Conservation (phyloP, 1,140 invertebrate genomes). For the Choristoneura fumiferana region DNA sequence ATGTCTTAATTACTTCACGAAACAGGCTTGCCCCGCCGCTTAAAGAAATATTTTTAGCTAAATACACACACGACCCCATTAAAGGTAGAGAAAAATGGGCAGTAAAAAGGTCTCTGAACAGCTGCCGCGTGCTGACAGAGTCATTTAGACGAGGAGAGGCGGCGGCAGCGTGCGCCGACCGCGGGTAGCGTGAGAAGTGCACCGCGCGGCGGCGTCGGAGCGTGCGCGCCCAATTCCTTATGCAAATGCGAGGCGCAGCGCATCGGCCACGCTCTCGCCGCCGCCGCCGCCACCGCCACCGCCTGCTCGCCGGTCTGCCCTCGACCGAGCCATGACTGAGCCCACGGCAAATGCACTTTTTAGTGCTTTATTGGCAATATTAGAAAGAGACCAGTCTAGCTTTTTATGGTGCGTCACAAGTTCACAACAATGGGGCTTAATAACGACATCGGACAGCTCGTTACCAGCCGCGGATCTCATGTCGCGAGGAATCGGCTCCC, state of each 20-base stretch:
- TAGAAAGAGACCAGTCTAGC: constrained; percentile 52
- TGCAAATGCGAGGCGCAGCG: constrained; percentile 58
- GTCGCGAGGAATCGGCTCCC: constrained; percentile 46
- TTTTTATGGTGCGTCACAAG: constrained; percentile 55
- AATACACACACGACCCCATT: constrained; percentile 1
- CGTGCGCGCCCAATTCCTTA: constrained; percentile 72
- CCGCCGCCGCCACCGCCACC: constrained; percentile 31
- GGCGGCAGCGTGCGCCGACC: constrained; percentile 35
- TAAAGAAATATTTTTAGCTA: constrained; percentile 12
- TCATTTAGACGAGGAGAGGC: constrained; percentile 39
- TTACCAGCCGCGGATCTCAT: constrained; percentile 51
- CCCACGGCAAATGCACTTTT: constrained; percentile 55
- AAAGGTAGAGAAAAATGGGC: constrained; percentile 28
- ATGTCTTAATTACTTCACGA: constrained; percentile 12
- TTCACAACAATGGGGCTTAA: constrained; percentile 58
- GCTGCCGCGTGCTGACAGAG: constrained; percentile 32
- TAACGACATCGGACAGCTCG: constrained; percentile 53
- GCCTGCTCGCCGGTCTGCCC: constrained; percentile 28
- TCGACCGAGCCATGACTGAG: constrained; percentile 49
- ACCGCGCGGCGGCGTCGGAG: constrained; percentile 45
- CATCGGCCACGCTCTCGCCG: constrained; percentile 36
- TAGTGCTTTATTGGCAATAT: constrained; percentile 63
- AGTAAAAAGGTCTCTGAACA: constrained; percentile 22
- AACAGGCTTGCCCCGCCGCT: not conserved
- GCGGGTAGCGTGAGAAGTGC: constrained; percentile 69